Evolutionary conservation across 1,140 invertebrate genomes (phyloP), one percentile per base, ranked within the genome.

Genomic region (Capitella teleta): DNA sequence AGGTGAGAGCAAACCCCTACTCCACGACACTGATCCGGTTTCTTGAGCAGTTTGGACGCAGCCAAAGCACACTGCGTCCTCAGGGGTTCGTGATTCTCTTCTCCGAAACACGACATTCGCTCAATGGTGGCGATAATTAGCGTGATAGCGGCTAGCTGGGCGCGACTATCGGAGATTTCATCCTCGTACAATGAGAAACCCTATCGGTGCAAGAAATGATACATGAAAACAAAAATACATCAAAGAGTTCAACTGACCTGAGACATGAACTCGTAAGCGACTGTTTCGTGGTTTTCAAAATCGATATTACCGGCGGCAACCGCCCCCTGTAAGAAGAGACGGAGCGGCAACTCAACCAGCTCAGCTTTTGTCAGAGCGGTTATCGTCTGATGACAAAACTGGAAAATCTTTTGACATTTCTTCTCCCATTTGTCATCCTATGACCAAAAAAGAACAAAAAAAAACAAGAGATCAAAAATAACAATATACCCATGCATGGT

Each of bases 171-270:
- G 5, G 87, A 90, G 59, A 98, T 95, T 74, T 98, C 95, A 67
- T 99, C 95, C 70, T 98, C 95, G 62, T 98, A 98, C 43, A 99
- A 74, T 0, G 91, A 91, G 71, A 98, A 97, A 0, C 91, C 91
- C 78, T 85, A 56, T 23, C 61, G 62, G 3, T 19, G 23, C 10
- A 36, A 8, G 14, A 2, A 16, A n/a, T 40, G 19, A 16, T 19
- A 8, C 2, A 16, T 18, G n/a, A 34, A 34, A 34, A 34, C 30
- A 34, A 34, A 34, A 16, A 16, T 34, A 12, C 10, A 16, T 34
- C 32, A n/a, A n/a, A n/a, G n/a, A n/a, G n/a, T n/a, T n/a, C n/a
- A n/a, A n/a, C 57, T 60, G 60, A 84, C 83, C 73, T 97, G 93
- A 23, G 94, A 95, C 64, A 98, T 84, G 64, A 95, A 99, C 71